Conservation (phyloP, 2,888 invertebrate genomes). For the Drosophila mettleri region DNA sequence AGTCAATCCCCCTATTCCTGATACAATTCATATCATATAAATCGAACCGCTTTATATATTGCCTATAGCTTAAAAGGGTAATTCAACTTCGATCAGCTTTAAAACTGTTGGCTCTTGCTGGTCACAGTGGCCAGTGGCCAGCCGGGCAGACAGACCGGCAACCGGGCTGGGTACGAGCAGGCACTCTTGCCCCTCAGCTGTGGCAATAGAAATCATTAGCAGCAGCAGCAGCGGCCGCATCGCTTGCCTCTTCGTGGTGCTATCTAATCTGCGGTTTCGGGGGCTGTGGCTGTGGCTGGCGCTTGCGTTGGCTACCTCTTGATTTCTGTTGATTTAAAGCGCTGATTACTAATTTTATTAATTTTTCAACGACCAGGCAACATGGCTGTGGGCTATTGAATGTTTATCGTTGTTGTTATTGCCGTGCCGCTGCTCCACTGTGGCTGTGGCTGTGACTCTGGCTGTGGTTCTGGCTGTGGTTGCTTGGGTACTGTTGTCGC, state of each 20-base stretch:
- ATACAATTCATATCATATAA: too few species aligned
- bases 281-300: conserved; percentile 37
- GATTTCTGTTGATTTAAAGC: conserved; percentile 75
- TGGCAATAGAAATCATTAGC: conserved; percentile 80
- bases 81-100: background rate
- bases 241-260: conserved; percentile 40
- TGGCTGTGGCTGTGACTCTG: conserved; percentile 33
- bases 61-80: conserved; percentile 36
- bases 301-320: conserved; percentile 62
- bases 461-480: conserved; percentile 11
- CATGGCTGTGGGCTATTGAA: conserved; percentile 48
- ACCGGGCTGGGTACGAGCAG: conserved; percentile 29
- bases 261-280: conserved; percentile 77
- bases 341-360: conserved; percentile 81
- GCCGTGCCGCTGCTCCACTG: conserved; percentile 35
- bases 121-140: conserved; percentile 33
- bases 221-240: conserved; percentile 32
- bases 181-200: conserved; percentile 32
- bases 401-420: conserved; percentile 37
- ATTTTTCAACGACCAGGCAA: conserved; percentile 73
- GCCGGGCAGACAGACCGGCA: conserved; percentile 66
- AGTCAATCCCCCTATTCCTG: too few species aligned
- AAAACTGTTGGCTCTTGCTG: background rate
- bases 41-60: too few species aligned
- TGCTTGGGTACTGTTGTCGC: conserved; percentile 74